phyloP scores from a whole-genome alignment of 2,797 vertebrate genomes.

The Nyctalus aviator region DNA sequence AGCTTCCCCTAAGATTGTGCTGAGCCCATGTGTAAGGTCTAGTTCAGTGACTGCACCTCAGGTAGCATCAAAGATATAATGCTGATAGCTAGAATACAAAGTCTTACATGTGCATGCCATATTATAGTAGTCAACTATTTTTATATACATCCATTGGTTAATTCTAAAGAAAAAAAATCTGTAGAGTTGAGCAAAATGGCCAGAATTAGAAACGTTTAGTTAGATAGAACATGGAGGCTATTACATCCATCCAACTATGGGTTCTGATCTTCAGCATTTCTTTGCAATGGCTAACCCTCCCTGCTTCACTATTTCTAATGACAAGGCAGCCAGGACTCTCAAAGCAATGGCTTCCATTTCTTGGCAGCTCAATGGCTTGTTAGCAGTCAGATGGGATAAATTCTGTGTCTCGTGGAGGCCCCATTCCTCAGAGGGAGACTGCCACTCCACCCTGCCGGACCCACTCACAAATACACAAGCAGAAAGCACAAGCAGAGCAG shows the following conservation, averaged over 20 bases:
- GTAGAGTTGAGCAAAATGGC: background rate
- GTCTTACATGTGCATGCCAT: background rate
- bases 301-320: background rate
- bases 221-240: background rate
- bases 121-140: background rate
- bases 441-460: background rate
- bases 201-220: background rate
- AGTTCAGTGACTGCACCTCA: background rate
- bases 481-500: conserved; percentile 57
- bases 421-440: background rate
- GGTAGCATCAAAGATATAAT: background rate
- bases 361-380: background rate
- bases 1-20: background rate
- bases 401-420: background rate
- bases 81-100: background rate
- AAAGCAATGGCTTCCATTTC: background rate
- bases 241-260: background rate
- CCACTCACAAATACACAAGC: background rate
- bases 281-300: background rate
- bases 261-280: background rate
- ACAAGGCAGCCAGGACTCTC: background rate
- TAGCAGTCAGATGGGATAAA: background rate
- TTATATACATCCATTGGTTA: background rate
- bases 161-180: background rate
- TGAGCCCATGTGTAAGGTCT: background rate